Conservation (phyloP, 2,888 invertebrate genomes). For the Leucophora obtusa region DNA sequence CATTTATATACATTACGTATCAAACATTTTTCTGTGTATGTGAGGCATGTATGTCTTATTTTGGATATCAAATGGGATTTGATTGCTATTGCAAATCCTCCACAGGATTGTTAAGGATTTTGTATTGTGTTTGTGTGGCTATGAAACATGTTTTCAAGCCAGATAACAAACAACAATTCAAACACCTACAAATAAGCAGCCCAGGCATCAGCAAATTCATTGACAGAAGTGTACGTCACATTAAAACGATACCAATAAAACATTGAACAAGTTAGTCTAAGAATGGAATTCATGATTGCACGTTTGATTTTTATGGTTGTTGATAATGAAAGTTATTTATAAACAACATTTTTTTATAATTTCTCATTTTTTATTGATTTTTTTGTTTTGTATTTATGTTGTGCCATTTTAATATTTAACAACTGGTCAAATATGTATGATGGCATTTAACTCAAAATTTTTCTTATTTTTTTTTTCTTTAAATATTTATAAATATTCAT, state of each 20-base stretch:
- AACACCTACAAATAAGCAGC: not conserved
- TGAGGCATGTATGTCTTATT: not conserved
- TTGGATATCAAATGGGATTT: slow-evolving; percentile 8
- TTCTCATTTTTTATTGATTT: not conserved
- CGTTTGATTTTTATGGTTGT: not conserved
- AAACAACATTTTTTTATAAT: not conserved
- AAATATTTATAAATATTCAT: slow-evolving; percentile 4
- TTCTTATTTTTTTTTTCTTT: not conserved
- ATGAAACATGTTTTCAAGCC: slow-evolving; percentile 9
- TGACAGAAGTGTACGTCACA: not conserved
- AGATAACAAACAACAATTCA: not conserved
- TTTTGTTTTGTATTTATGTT: not conserved
- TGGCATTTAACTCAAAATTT: not conserved
- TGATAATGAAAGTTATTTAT: not conserved
- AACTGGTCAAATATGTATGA: no score
- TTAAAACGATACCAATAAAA: not conserved
- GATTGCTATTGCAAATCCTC: slow-evolving; percentile 20
- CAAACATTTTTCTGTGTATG: not conserved
- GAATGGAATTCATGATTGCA: not conserved
- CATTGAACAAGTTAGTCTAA: not conserved
- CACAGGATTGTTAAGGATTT: slow-evolving; percentile 13
- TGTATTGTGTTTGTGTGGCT: not conserved
- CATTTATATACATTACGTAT: no score
- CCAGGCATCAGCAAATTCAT: not conserved
- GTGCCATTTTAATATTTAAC: not conserved